These are phyloP conservation scores for Callinectes sapidus DNA, from an alignment of 2,888 invertebrate genomes.

Conservation along the genomic window DNA sequence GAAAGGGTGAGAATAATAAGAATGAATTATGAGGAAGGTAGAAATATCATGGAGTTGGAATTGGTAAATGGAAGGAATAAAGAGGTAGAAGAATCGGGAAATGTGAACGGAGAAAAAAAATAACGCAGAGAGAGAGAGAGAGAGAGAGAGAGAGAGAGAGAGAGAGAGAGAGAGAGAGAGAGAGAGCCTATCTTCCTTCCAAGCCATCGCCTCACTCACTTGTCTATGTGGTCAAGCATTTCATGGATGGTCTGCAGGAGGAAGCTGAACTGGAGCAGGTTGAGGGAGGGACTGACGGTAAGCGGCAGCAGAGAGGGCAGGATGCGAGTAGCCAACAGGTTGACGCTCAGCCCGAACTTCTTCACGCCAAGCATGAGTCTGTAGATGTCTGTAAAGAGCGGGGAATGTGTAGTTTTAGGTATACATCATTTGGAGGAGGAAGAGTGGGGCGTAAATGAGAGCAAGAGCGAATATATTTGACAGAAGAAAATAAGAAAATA, in stretches of 20 bases:
- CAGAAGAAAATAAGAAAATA: not conserved
- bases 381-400: constrained; percentile 85
- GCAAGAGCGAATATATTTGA: not conserved
- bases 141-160: not conserved
- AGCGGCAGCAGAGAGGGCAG: constrained; percentile 93
- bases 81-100: not conserved
- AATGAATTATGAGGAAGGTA: not conserved
- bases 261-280: constrained; percentile 87
- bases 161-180: not conserved
- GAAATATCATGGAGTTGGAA: not conserved
- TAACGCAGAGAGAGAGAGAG: not conserved
- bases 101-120: not conserved
- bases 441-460: not conserved
- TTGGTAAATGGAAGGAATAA: not conserved
- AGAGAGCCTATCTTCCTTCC: not conserved
- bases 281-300: constrained; percentile 87
- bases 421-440: not conserved
- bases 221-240: constrained; percentile 92
- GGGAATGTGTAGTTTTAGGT: not conserved
- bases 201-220: constrained; percentile 74
- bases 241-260: constrained; percentile 90
- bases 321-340: constrained; percentile 93
- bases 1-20: not conserved
- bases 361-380: constrained; percentile 92
- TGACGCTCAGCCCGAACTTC: constrained; percentile 91